Evolutionary conservation across 2,113 vertebrate species (phyloP), one percentile per base, ranked within the genome.

Genomic region (Strix aluco): DNA sequence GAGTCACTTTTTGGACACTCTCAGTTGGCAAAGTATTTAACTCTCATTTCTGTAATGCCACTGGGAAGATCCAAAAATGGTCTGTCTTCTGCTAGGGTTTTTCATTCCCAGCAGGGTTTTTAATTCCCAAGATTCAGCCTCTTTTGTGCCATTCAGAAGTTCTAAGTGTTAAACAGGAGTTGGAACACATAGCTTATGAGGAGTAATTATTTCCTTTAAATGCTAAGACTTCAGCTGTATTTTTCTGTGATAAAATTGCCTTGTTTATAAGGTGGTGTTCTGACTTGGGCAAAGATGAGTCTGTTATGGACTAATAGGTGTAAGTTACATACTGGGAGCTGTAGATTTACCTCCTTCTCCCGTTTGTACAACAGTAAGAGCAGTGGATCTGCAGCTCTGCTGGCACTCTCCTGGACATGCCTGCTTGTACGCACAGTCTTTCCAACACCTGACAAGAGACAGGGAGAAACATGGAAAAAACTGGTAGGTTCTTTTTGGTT

Each of bases 361-460:
- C 13, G 11, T 79, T 58, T 92, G 25, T 85, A 25, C 96, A 79
- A 40, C 98, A 99, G 99, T 97, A 99, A 99, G 98, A 98, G 99
- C 98, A 98, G 98, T 5, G 99, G 99, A 30, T 99, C 99, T 4
- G 99, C 99, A 4, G 98, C 99, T 57, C 98, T 99, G 66, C 96
- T 99, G 88, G 99, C 99, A 6, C 95, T 99, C 92, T 99, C 99
- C 38, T 99, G 99, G 99, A 99, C 99, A 32, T 99, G 99, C 96
- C 97, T 99, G 32, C 97, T 99, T 58, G 99, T 99, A 40, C 98
- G 96, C 58, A 96, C 95, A 15, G 99, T 98, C 88, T 99, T 99
- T 96, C 97, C 98, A 59, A 95, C 95, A 0, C 97, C 98, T 69
- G 98, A 99, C 77, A 99, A 98, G 94, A 98, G 98, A 96, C 98